Evolutionary conservation across 2,888 invertebrate species (phyloP), one percentile per base, ranked within the genome.

Genomic region (Leptura quadrifasciata): DNA sequence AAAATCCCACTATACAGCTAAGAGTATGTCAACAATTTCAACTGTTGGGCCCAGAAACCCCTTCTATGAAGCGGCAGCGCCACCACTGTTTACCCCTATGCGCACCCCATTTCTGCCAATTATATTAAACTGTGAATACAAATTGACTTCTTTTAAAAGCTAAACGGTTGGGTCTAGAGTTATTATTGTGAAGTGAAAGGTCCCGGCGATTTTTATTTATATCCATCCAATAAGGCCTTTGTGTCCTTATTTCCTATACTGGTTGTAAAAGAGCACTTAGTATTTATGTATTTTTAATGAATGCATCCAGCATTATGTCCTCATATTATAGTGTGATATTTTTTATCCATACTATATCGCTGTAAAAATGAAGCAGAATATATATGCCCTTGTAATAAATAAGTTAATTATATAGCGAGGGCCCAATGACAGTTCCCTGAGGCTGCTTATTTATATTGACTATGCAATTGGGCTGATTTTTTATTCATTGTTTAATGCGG

Each of bases 91-190:
- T 35, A 58, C 69, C 69, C 75, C 70, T 75, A 57, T 72, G 65
- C 58, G 58, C 76, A 74, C 82, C 80, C 77, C 57, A 76, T 79
- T 79, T 76, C 73, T 76, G 75, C 82, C 82, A 84, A 84, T 84
- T 84, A 82, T 84, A 83, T 81, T 76, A 79, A 80, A 81, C 79
- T 81, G 74, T 87, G 87, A 87, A 88, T 88, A 88, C 87, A 88
- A 88, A 88, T 87, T 87, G 87, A 87, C 86, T 87, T 87, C 86
- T 88, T 88, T 87, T 82, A 87, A 87, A 86, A 86, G 86, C 84
- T 87, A 88, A 88, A 88, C 87, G 88, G 86, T 87, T 85, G 88
- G 88, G 88, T 85, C 86, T 87, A 83, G 79, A 84, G 79, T 78
- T 79, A 80, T 79, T 78, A 82, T 81, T 84, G 81, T 81, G 74